Conservation (phyloP, 2,888 invertebrate species). For the Cataglyphis livida region DNA sequence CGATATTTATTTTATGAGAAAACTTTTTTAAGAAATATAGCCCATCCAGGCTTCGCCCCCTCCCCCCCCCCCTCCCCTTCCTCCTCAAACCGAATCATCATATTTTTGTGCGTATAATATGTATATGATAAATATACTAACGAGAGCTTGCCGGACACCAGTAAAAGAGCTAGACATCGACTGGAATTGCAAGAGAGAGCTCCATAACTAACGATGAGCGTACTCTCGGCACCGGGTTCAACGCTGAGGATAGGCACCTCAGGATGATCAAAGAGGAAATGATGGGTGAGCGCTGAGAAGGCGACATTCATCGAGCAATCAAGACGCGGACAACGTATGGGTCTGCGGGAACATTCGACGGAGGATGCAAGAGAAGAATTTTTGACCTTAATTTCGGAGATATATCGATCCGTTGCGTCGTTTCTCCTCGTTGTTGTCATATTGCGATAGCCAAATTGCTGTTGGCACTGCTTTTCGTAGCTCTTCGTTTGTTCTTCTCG, state of each 20-base stretch:
- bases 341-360: slow-evolving; percentile 83
- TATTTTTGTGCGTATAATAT: not conserved
- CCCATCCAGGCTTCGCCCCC: too few relatives aligned
- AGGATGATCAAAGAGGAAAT: slow-evolving; percentile 88
- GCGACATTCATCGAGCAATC: slow-evolving; percentile 87
- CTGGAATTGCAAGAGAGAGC: slow-evolving; percentile 79
- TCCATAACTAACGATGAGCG: slow-evolving; percentile 80
- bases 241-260: slow-evolving; percentile 84
- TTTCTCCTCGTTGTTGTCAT: slow-evolving; percentile 67
- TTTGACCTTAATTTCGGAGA: slow-evolving; percentile 74
- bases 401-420: slow-evolving; percentile 49
- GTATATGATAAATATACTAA: slow-evolving; percentile 71
- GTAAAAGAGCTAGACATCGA: slow-evolving; percentile 81
- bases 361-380: slow-evolving; percentile 68
- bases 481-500: slow-evolving; percentile 48
- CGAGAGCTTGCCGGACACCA: slow-evolving; percentile 83
- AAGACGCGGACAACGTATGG: slow-evolving; percentile 86
- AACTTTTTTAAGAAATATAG: slow-evolving; percentile 8
- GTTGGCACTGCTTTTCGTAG: slow-evolving; percentile 39
- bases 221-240: slow-evolving; percentile 81
- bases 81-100: not conserved
- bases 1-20: not conserved
- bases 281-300: slow-evolving; percentile 86
- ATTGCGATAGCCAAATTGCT: slow-evolving; percentile 71
- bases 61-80: too few relatives aligned